Conservation (phyloP, 2,797 vertebrate species). For the Eremophila alpestris region DNA sequence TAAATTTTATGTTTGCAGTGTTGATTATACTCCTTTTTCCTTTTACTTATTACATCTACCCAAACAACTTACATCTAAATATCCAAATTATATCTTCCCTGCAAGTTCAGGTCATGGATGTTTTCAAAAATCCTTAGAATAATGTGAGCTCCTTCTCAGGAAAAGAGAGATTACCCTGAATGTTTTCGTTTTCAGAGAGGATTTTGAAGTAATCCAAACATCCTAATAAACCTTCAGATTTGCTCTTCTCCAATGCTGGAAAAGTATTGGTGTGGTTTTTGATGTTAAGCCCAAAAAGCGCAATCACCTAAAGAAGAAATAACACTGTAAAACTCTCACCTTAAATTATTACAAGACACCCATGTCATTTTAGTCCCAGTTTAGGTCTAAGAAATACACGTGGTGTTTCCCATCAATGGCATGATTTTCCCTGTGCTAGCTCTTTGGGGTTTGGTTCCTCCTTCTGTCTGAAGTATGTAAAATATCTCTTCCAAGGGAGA, state of each 20-base stretch:
- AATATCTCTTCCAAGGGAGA: not conserved
- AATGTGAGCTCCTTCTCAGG: not conserved
- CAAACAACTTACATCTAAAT: not conserved
- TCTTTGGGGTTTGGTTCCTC: not conserved
- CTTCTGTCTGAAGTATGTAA: not conserved
- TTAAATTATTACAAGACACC: not conserved
- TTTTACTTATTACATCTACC: not conserved
- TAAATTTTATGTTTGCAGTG: not conserved
- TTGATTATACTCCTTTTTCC: not conserved
- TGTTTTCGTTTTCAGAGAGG: not conserved
- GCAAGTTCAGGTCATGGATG: not conserved
- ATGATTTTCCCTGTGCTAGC: not conserved
- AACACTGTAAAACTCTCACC: not conserved
- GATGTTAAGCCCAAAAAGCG: not conserved
- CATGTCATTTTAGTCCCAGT: not conserved
- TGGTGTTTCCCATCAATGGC: not conserved
- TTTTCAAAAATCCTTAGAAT: not conserved
- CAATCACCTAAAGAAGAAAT: not conserved
- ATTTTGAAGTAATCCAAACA: not conserved
- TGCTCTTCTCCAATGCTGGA: not conserved
- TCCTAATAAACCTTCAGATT: not conserved
- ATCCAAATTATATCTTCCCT: not conserved
- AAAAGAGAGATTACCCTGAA: not conserved
- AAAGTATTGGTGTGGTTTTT: not conserved
- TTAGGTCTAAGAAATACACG: not conserved